These are phyloP conservation scores for Platysteira castanea DNA, from an alignment of 2,113 vertebrate species.

Conservation along the genomic window DNA sequence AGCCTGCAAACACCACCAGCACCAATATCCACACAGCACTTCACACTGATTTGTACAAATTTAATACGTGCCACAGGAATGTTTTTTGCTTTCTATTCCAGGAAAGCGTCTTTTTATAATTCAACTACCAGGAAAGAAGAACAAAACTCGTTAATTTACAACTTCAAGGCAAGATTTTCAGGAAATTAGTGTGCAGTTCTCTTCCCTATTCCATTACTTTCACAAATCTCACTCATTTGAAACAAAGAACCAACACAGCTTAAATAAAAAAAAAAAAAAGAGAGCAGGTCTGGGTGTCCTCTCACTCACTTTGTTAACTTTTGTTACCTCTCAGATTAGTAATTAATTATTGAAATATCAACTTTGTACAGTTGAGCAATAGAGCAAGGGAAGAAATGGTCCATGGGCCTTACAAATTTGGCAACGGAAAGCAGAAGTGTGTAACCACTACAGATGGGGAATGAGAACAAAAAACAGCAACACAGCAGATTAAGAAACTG, in stretches of 20 bases:
- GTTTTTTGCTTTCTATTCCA: not conserved
- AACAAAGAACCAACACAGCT: not conserved
- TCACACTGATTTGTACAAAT: not conserved
- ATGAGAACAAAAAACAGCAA: not conserved
- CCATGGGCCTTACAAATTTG: accelerated
- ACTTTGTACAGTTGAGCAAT: not conserved
- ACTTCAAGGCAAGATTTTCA: not conserved
- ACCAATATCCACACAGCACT: not conserved
- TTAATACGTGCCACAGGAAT: too few relatives aligned
- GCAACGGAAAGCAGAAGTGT: not conserved
- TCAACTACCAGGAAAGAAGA: not conserved
- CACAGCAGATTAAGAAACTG: not conserved
- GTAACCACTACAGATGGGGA: not conserved
- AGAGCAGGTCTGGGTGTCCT: not conserved
- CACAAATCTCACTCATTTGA: not conserved
- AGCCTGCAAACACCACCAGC: not conserved
- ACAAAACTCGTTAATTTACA: not conserved
- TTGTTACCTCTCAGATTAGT: not conserved
- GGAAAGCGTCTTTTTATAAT: not conserved
- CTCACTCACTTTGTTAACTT: not conserved
- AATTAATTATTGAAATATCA: not conserved
- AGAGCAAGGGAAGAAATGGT: not conserved
- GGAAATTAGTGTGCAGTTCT: not conserved
- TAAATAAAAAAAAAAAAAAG: not conserved
- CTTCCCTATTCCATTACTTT: not conserved